Conservation (phyloP, 2,888 invertebrate genomes). For the Apotomis turbidana region DNA sequence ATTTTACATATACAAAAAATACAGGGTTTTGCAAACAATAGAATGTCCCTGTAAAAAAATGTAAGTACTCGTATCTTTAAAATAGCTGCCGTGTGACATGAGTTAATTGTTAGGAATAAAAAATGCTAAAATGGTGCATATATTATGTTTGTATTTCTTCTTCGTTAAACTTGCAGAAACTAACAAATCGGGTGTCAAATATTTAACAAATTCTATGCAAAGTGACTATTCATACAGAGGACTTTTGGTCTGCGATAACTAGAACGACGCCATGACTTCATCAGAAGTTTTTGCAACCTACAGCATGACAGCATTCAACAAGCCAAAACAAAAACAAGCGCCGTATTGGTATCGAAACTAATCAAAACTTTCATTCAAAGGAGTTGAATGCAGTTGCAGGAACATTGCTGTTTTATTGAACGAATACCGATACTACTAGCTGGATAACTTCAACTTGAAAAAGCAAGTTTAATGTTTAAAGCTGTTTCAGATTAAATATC, state of each 20-base stretch:
- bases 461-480: conserved; percentile 54
- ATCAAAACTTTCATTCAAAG: conserved; percentile 71
- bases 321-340: conserved; percentile 50
- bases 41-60: too few relatives aligned
- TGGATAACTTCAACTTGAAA: conserved; percentile 61
- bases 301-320: conserved; percentile 39
- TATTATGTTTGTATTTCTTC: too few relatives aligned
- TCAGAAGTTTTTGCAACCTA: conserved; percentile 17
- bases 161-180: too few relatives aligned
- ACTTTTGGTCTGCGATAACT: neutral
- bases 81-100: too few relatives aligned
- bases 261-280: conserved; percentile 8
- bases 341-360: conserved; percentile 63
- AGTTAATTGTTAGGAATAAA: too few relatives aligned
- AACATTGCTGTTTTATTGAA: conserved; percentile 69
- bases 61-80: too few relatives aligned
- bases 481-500: conserved; percentile 59
- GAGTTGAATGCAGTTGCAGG: conserved; percentile 64
- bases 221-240: neutral
- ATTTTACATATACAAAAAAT: too few relatives aligned
- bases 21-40: too few relatives aligned
- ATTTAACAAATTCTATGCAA: too few relatives aligned
- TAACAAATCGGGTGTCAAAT: too few relatives aligned
- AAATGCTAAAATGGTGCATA: too few relatives aligned
- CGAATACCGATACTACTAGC: conserved; percentile 62